These are phyloP conservation scores for Trogon melanurus DNA, from an alignment of 2,113 vertebrate genomes.

Conservation along the genomic window DNA sequence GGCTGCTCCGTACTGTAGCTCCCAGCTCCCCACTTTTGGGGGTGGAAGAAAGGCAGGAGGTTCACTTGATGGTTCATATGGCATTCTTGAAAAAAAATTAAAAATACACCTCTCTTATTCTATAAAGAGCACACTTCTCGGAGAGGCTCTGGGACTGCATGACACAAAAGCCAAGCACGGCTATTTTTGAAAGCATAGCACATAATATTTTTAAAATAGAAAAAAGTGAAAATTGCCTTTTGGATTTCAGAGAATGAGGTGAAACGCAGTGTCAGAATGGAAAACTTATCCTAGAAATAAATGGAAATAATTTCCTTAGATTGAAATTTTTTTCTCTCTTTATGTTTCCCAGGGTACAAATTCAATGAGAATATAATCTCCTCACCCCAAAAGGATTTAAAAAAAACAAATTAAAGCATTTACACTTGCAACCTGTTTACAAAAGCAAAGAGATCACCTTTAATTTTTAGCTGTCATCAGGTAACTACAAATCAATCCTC, in stretches of 20 bases:
- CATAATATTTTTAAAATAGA: neutral
- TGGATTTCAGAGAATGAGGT: neutral
- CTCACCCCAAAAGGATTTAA: rapidly evolving
- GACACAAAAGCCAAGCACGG: neutral
- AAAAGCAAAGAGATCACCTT: neutral
- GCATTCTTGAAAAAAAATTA: neutral
- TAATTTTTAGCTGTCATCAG: neutral
- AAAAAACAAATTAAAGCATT: neutral
- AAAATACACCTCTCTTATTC: neutral
- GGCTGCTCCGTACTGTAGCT: neutral
- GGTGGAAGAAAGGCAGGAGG: neutral
- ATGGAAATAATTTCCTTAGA: neutral
- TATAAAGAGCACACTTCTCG: neutral
- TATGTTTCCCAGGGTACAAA: neutral
- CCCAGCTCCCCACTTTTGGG: neutral
- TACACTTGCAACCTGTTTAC: neutral
- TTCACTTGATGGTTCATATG: neutral
- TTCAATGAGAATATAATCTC: neutral
- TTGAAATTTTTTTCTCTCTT: neutral
- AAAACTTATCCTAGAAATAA: neutral
- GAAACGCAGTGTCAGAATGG: neutral
- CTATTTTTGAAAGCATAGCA: neutral
- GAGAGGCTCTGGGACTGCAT: neutral
- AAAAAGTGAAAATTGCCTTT: neutral
- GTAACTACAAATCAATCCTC: neutral